phyloP scores from a whole-genome alignment of 2,888 invertebrate genomes.

The Caenorhabditis afra region DNA sequence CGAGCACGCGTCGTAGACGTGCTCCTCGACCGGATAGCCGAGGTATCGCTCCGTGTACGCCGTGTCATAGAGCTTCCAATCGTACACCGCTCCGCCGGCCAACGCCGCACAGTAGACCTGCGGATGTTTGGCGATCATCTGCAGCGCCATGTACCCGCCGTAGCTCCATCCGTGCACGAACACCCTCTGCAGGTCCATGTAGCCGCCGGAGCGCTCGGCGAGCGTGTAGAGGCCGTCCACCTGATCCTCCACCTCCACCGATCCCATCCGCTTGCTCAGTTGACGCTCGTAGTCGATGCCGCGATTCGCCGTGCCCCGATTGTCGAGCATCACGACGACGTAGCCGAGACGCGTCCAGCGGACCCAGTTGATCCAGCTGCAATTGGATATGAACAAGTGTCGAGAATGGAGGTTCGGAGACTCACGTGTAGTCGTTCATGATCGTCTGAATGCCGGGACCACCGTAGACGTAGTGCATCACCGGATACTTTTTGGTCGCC shows the following conservation, averaged over 20 bases:
- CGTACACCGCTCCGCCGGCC: conserved; percentile 97
- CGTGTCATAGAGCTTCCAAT: conserved; percentile 97
- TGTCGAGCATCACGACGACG: conserved; percentile 95
- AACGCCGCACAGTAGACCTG: conserved; percentile 84
- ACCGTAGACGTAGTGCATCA: conserved; percentile 96
- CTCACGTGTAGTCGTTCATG: conserved; percentile 85
- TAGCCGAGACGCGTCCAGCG: conserved; percentile 96
- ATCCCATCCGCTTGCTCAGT: conserved; percentile 92
- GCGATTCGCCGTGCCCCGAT: conserved; percentile 93
- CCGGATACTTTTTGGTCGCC: conserved; percentile 84
- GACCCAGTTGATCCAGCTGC: conserved; percentile 57
- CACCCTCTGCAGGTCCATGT: conserved; percentile 92
- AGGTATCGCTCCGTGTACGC: conserved; percentile 92
- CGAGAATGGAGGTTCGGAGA: too few species aligned
- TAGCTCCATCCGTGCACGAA: conserved; percentile 99
- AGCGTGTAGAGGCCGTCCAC: conserved; percentile 93
- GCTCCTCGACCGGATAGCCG: conserved; percentile 80
- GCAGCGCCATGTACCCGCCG: conserved; percentile 96
- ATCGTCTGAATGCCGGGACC: conserved; percentile 98
- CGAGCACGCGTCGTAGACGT: conserved; percentile 85
- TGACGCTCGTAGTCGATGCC: conserved; percentile 94
- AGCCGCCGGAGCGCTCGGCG: conserved; percentile 83
- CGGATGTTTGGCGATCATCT: conserved; percentile 94
- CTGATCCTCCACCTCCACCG: conserved; percentile 94
- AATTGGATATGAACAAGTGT: too few species aligned